Base-by-base conservation (phyloP, 2,113 vertebrate species). In the Alouatta palliata region DNA sequence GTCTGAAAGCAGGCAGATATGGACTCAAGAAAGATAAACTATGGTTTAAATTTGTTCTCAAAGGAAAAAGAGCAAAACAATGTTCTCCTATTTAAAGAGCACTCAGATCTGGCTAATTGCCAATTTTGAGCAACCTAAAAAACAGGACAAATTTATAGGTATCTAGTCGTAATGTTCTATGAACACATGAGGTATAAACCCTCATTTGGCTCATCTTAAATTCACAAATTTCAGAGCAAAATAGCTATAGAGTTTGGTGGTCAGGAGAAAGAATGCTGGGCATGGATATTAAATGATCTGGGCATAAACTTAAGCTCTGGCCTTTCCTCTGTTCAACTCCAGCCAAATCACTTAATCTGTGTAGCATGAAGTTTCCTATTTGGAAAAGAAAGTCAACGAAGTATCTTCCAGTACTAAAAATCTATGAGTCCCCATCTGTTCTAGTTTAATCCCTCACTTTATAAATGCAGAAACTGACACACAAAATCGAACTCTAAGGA, bases 31-130 rank as follows among this genome's bases (percentile, higher is more conserved):
- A 95, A 96, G 90, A 96, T 8, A 82, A 87, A 96, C 95, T 49
- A 66, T 45, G 56, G 87, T 90, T 97, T 97, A 94, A 87, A 87
- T 83, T 77, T 95, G 90, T 88, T 95, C 71, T 82, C 80, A 52
- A 47, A 80, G 75, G 61, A 84, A 84, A 25, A 80, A 94, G 32
- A 93, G 23, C 86, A 83, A 95, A 96, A 96, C 83, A 76, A 75
- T 16, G n/a, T 84, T 81, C 56, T 75, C 21, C 71, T 66, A 6
- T 66, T 52, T 83, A 81, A 75, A 93, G 32, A 75, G n/a, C 54
- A 52, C 87, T 95, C n/a, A 45, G 23, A 73, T 43, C 70, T 61
- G 17, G 8, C 84, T 77, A 40, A 82, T 45, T 76, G 52, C 45
- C 71, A 49, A 49, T 75, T 84, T n/a, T 81, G 32, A 93, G n/a